Base-by-base conservation (phyloP, 2,888 invertebrate species). In the Gerris lacustris region DNA sequence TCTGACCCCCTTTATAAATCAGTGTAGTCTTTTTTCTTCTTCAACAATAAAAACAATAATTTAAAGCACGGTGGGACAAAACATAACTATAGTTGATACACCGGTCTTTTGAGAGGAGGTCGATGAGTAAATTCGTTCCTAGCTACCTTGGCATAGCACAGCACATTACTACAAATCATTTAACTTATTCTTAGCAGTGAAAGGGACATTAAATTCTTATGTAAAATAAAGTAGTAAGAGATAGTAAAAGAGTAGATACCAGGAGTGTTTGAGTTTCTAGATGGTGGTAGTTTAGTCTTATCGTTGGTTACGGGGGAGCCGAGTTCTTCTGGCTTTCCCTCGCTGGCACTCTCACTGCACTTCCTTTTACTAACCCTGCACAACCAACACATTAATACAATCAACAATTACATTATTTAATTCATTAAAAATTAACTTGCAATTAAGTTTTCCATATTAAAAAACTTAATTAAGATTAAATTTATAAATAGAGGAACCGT, bases 301-400 rank as follows among this genome's bases (percentile, higher is more conserved):
- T 55, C 55, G 15, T 55, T 55, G 5, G 55, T 11, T 55, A 55
- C 5, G 15, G 55, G 55, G 15, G 55, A 55, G 15, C 9, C 11
- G 4, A 11, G 9, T 11, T 64, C 64, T 64, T 64, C 64, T 64
- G 64, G 31, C 17, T 64, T 64, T 9, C 18, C 31, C 9, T 85
- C 85, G 17, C 82, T 84, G 66, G 85, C 84, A 78, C 85, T 86
- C 77, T 86, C 86, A 69, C 85, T 86, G 77, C 84, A 84, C 79
- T 86, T 86, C 75, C 86, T 79, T 78, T 85, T 84, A 72, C 82
- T 82, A 72, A 84, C 83, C 76, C 84, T 80, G 69, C 0, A 72
- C 72, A 55, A 55, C 2, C 15, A 5, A 11, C 1, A 11, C 2
- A 55, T 55, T 55, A 55, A 55, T 55, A 15, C 5, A 55, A 55